Evolutionary conservation across 2,888 invertebrate genomes (phyloP), one percentile per base, ranked within the genome.

Genomic region (Globia sparganii): DNA sequence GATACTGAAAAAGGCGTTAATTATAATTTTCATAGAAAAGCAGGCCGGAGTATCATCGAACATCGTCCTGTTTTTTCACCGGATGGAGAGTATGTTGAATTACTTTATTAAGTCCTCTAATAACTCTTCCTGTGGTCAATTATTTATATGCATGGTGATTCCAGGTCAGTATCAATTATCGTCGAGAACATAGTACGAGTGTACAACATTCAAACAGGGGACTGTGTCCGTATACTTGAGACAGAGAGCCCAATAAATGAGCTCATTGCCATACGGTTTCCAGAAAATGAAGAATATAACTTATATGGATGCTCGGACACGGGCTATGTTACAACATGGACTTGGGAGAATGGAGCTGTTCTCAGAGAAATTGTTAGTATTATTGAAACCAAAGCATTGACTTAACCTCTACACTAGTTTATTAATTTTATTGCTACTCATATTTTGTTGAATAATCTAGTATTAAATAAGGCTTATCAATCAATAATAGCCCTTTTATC

Each of bases 41-140:
- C 96, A 67, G 97, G 97, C 11, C 94, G 94, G 87, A 96, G 94
- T 93, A 94, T 97, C 70, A 95, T 96, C 79, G 96, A 97, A 89
- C 93, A 91, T 53, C 90, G 91, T 28, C 96, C 97, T 65, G 87
- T 95, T 81, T 96, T 97, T 91, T 95, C 97, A 46, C 96, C 96
- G 25, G 96, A 97, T 89, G 96, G 95, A 92, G 94, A 95, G 97
- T 97, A 92, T 89, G 96, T 94, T 62, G 58, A 13, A 65, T 53
- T 49, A 43, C 34, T 61, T 8, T 46, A 46, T 34, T 69, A 46
- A 11, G 25, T 37, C 53, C 8, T 25, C 3, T 65, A 46, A 1
- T 31, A 28, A 6, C 4, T 58, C 0, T 9, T 37, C 1, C 40
- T 70, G 43, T 25, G 11, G n/a, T 67, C 66, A 64, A 9, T 73